Evolutionary conservation across 2,888 invertebrate species (phyloP).

Genomic region (Lumbricus terrestris): DNA sequence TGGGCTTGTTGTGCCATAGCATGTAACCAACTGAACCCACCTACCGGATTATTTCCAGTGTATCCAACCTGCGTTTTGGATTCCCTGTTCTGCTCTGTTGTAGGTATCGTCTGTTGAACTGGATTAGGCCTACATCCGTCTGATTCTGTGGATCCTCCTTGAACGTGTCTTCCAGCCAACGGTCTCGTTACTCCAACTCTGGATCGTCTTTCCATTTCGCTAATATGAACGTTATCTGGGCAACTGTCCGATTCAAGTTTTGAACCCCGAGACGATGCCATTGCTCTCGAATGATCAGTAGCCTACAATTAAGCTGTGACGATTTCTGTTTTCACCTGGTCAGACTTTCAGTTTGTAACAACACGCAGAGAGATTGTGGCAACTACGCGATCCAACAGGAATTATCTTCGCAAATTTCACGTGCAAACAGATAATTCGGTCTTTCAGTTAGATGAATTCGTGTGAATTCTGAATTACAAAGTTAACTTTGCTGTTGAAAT

Average conservation of each 20-base stretch:
- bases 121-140: neutral
- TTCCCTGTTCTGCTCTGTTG: neutral
- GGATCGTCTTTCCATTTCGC: neutral
- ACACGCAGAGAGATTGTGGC: too few species aligned
- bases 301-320: too few species aligned
- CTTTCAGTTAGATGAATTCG: neutral
- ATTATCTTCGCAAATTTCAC: neutral
- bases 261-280: neutral
- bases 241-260: neutral
- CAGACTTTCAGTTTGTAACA: too few species aligned
- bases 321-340: too few species aligned
- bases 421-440: neutral
- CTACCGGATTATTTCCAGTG: neutral
- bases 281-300: too few species aligned
- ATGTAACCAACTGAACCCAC: neutral
- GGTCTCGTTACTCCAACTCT: neutral
- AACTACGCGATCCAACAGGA: neutral
- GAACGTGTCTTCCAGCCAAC: neutral
- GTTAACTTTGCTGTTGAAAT: too few species aligned
- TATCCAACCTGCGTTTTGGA: neutral
- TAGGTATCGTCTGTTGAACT: neutral
- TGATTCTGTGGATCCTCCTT: neutral
- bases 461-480: too few species aligned
- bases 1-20: neutral
- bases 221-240: neutral